phyloP scores from a whole-genome alignment of 2,888 invertebrate genomes.

The Nematopogon swammerdamellus region DNA sequence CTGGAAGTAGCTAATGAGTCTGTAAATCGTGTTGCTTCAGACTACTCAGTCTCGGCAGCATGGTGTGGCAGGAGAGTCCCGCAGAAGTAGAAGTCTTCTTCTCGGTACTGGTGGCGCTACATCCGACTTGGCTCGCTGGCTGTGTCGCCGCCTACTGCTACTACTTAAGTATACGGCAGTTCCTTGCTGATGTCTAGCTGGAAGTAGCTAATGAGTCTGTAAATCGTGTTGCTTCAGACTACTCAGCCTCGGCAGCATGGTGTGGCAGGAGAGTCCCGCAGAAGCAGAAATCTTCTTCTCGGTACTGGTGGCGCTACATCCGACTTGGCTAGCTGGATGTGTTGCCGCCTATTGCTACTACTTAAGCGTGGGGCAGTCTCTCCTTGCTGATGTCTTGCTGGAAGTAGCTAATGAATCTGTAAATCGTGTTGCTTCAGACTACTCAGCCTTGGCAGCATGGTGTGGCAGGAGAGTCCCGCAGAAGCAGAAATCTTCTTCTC shows the following conservation, averaged over 20 bases:
- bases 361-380: conserved; percentile 22
- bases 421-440: too few relatives aligned
- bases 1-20: conserved; percentile 22
- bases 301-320: conserved; percentile 26
- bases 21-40: too few relatives aligned
- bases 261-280: conserved; percentile 26
- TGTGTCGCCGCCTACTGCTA: too few relatives aligned
- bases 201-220: too few relatives aligned
- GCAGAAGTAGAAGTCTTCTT: conserved; percentile 35
- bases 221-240: too few relatives aligned
- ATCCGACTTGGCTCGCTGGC: too few relatives aligned
- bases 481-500: conserved; percentile 35
- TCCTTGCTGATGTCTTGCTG: conserved; percentile 27
- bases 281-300: conserved; percentile 35
- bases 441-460: conserved; percentile 29
- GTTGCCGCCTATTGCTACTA: conserved; percentile 29
- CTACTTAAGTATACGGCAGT: too few relatives aligned
- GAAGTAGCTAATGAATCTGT: conserved; percentile 21
- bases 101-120: conserved; percentile 23
- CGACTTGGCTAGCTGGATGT: conserved; percentile 29
- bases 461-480: conserved; percentile 26
- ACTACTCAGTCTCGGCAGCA: conserved; percentile 31
- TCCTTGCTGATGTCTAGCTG: too few relatives aligned
- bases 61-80: conserved; percentile 27
- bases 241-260: conserved; percentile 29